Percentiles rank a stretch among this genome's conserved stretches.
Evolutionary conservation across 2,888 invertebrate genomes (phyloP).

Genomic region (Agonopterix arenella): DNA sequence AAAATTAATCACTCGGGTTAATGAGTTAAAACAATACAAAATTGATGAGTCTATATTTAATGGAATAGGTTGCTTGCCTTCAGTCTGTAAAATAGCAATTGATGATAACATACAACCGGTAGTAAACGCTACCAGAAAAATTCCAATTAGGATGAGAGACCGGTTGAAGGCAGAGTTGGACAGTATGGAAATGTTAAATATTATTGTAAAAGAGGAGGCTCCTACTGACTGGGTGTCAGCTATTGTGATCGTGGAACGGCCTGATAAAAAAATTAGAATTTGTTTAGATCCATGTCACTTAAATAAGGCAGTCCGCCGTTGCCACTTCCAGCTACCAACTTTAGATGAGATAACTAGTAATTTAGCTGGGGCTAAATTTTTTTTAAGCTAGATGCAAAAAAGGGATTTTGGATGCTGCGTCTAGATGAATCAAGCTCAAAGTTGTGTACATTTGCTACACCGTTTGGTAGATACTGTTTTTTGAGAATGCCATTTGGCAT

Average conservation of each 20-base stretch:
- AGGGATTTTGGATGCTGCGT: slow-evolving; percentile 10
- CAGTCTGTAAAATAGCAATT: slow-evolving; percentile 1
- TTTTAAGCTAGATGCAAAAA: slow-evolving; percentile 9
- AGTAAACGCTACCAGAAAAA: slow-evolving; percentile 4
- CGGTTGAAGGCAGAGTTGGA: slow-evolving; percentile 1
- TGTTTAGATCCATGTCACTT: slow-evolving; percentile 9
- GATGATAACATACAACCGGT: slow-evolving; percentile 3
- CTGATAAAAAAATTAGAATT: slow-evolving; percentile 7
- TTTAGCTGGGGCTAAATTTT: slow-evolving; percentile 8
- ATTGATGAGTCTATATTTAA: background rate
- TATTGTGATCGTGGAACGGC: slow-evolving; percentile 6
- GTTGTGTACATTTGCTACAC: slow-evolving; percentile 9
- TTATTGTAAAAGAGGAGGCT: slow-evolving; percentile 3
- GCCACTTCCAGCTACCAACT: slow-evolving; percentile 11
- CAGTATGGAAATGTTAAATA: background rate
- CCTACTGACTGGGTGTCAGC: slow-evolving; percentile 10
- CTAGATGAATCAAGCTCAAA: slow-evolving; percentile 8
- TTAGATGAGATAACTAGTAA: slow-evolving; percentile 7
- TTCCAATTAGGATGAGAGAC: slow-evolving; percentile 4
- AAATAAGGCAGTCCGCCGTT: slow-evolving; percentile 5
- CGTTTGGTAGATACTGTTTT: slow-evolving; percentile 8
- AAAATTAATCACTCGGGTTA: background rate
- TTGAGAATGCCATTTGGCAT: slow-evolving; percentile 10
- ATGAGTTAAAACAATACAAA: background rate
- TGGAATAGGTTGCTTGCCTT: slow-evolving; percentile 5